These are phyloP conservation scores for Pollenia labialis DNA, from an alignment of 2,888 invertebrate genomes.

Conservation along the genomic window DNA sequence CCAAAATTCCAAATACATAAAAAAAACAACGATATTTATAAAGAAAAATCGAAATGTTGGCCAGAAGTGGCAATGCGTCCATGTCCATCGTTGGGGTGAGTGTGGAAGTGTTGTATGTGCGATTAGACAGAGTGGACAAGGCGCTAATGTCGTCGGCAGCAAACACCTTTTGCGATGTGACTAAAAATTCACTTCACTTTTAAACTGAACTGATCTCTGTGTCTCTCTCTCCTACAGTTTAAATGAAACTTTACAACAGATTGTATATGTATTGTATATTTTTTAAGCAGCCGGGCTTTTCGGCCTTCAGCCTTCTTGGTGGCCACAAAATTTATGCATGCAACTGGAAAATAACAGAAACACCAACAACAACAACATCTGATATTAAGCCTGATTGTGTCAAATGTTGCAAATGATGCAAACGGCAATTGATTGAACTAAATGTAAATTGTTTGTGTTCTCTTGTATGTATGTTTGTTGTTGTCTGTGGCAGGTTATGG, in stretches of 20 bases:
- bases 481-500: slow-evolving; percentile 20
- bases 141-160: slow-evolving; percentile 75
- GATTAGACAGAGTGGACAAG: slow-evolving; percentile 72
- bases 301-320: slow-evolving; percentile 64
- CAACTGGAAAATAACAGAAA: slow-evolving; percentile 62
- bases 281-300: slow-evolving; percentile 20
- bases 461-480: neutral
- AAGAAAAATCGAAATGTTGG: slow-evolving; percentile 51
- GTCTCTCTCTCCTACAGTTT: too few relatives aligned
- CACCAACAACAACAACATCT: slow-evolving; percentile 65
- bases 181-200: slow-evolving; percentile 67
- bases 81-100: slow-evolving; percentile 17
- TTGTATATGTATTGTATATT: too few relatives aligned
- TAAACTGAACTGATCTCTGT: slow-evolving; percentile 11
- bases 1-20: neutral
- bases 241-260: too few relatives aligned
- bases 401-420: slow-evolving; percentile 72
- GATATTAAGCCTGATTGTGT: slow-evolving; percentile 70
- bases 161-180: slow-evolving; percentile 73
- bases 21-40: slow-evolving; percentile 30
- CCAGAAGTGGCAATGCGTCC: slow-evolving; percentile 35
- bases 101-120: slow-evolving; percentile 71
- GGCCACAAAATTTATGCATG: slow-evolving; percentile 70
- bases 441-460: slow-evolving; percentile 17
- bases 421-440: slow-evolving; percentile 63